Conservation (phyloP, 1,140 invertebrate species). For the Achroia grisella region DNA sequence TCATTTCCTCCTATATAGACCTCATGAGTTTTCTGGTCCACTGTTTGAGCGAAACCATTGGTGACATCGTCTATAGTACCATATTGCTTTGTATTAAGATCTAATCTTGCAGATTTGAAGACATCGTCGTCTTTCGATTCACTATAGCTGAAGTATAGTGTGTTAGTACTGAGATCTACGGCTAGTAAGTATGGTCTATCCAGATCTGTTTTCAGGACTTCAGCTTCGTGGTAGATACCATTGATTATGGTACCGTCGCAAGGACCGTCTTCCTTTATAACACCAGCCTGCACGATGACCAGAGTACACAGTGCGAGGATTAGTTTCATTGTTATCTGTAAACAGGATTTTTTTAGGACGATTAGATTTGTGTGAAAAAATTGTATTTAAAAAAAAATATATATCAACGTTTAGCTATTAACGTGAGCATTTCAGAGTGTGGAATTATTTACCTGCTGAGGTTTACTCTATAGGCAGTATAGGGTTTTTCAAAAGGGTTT, state of each 20-base stretch:
- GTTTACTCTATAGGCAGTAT: too few species aligned
- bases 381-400: too few species aligned
- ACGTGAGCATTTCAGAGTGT: too few species aligned
- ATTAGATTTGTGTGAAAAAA: too few species aligned
- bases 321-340: constrained; percentile 28
- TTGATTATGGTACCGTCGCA: constrained; percentile 34
- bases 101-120: constrained; percentile 34
- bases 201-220: constrained; percentile 28
- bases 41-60: constrained; percentile 49
- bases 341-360: too few species aligned
- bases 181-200: constrained; percentile 44
- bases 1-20: constrained; percentile 46
- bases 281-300: constrained; percentile 23
- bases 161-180: constrained; percentile 37
- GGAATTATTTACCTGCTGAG: too few species aligned
- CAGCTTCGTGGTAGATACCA: constrained; percentile 24
- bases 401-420: too few species aligned
- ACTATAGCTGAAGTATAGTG: constrained; percentile 47
- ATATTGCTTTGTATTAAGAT: constrained; percentile 45
- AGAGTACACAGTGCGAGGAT: constrained; percentile 19
- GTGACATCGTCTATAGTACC: constrained; percentile 27
- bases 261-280: constrained; percentile 18
- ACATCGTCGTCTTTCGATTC: constrained; percentile 26
- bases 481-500: too few species aligned
- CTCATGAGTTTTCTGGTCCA: constrained; percentile 35